phyloP scores from a whole-genome alignment of 2,888 invertebrate species.

The Mythimna lalbum region DNA sequence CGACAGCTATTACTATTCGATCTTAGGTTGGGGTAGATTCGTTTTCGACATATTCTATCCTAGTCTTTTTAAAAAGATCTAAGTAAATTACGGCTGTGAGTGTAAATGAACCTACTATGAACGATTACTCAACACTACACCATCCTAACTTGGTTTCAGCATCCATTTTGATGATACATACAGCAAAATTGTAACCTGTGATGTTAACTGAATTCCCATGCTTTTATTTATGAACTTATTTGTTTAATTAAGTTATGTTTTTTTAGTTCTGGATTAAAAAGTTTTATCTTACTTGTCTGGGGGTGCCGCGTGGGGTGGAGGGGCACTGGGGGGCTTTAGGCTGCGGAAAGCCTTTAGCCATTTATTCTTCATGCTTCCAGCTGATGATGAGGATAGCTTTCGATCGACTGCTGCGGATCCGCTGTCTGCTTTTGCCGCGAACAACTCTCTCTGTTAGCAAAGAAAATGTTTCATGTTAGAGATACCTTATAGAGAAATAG shows the following conservation, averaged over 20 bases:
- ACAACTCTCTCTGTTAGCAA: slow-evolving; percentile 95
- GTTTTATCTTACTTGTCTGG: slow-evolving; percentile 84
- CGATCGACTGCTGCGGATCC: slow-evolving; percentile 93
- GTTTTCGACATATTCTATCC: neutral
- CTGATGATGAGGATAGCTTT: slow-evolving; percentile 96
- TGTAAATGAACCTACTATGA: slow-evolving; percentile 11
- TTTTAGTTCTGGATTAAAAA: slow-evolving; percentile 11
- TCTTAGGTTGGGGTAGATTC: too few relatives aligned
- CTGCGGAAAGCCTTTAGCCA: slow-evolving; percentile 99
- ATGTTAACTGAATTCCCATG: slow-evolving; percentile 54
- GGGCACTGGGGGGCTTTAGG: slow-evolving; percentile 95
- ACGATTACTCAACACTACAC: slow-evolving; percentile 33
- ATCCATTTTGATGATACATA: slow-evolving; percentile 61
- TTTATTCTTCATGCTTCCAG: slow-evolving; percentile 98
- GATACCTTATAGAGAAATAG: neutral
- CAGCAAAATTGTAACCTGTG: slow-evolving; percentile 57
- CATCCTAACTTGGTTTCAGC: slow-evolving; percentile 26
- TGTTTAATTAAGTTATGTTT: slow-evolving; percentile 38
- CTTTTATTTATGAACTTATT: slow-evolving; percentile 52
- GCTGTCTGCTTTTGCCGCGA: slow-evolving; percentile 94
- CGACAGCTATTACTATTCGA: too few relatives aligned
- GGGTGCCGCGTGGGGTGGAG: slow-evolving; percentile 85
- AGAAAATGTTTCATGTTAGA: slow-evolving; percentile 32
- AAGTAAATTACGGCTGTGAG: slow-evolving; percentile 12
- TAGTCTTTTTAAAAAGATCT: slow-evolving; percentile 4